A percentile compares a stretch with the other conserved stretches of the same genome.
phyloP scores from a whole-genome alignment of 2,888 invertebrate genomes.

The Spodoptera picta region DNA sequence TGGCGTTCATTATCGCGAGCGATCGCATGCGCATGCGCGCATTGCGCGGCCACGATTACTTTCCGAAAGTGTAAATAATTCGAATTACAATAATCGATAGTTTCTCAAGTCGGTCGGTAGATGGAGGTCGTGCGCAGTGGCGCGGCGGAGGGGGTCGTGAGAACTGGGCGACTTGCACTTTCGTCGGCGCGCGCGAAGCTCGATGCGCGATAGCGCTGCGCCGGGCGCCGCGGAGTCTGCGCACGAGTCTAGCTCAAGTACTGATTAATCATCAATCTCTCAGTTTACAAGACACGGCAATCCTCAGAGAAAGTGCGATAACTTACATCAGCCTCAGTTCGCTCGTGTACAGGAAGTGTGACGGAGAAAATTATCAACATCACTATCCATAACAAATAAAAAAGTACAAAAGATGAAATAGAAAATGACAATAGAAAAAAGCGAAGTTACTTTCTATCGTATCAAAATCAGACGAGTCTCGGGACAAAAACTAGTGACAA shows the following conservation, averaged over 20 bases:
- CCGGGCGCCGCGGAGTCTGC: conserved; percentile 79
- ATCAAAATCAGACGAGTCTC: conserved; percentile 64
- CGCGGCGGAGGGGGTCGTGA: conserved; percentile 75
- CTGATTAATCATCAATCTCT: conserved; percentile 74
- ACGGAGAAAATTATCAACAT: conserved; percentile 49
- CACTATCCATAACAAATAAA: conserved; percentile 53
- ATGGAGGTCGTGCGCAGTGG: conserved; percentile 60
- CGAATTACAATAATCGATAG: conserved; percentile 77
- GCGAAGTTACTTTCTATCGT: conserved; percentile 75
- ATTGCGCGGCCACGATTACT: conserved; percentile 66
- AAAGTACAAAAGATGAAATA: conserved; percentile 63
- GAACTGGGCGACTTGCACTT: conserved; percentile 87
- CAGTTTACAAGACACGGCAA: conserved; percentile 54
- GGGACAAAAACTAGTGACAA: conserved; percentile 72
- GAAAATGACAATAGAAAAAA: conserved; percentile 74
- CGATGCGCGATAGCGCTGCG: conserved; percentile 69
- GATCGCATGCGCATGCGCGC: conserved; percentile 70
- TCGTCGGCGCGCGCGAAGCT: conserved; percentile 76
- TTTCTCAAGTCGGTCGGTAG: conserved; percentile 66
- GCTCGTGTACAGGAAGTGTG: conserved; percentile 34
- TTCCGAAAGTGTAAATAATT: conserved; percentile 80
- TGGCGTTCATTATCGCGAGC: conserved; percentile 64
- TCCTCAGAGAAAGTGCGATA: conserved; percentile 62
- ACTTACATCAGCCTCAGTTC: conserved; percentile 42
- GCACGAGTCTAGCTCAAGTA: conserved; percentile 71